Conservation (phyloP, 2,797 vertebrate genomes). For the Glyptemys insculpta region DNA sequence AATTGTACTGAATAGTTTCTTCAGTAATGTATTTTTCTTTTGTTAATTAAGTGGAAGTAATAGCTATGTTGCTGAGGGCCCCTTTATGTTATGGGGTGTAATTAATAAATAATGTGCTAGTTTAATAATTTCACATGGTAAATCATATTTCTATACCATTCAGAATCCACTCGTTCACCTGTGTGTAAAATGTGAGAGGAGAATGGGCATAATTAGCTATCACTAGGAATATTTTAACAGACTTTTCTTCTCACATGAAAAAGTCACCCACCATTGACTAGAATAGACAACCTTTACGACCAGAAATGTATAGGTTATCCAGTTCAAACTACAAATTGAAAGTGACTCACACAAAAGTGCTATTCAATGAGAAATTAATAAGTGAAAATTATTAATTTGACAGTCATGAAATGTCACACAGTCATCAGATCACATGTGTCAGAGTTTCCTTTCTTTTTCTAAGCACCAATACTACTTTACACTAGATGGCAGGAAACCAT, state of each 20-base stretch:
- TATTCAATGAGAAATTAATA: not conserved
- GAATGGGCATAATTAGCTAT: not conserved
- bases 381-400: not conserved
- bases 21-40: not conserved
- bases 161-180: not conserved
- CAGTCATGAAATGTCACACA: not conserved
- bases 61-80: not conserved
- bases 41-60: not conserved
- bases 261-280: not conserved
- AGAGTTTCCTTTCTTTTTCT: not conserved
- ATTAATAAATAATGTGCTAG: not conserved
- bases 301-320: not conserved
- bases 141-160: not conserved
- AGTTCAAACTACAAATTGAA: not conserved
- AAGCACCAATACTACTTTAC: not conserved
- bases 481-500: not conserved
- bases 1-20: not conserved
- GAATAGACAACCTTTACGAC: not conserved
- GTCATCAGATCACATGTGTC: not conserved
- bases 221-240: not conserved
- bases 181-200: not conserved
- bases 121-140: not conserved
- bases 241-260: not conserved
- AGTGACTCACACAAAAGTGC: not conserved
- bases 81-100: not conserved